phyloP scores from a whole-genome alignment of 64 coral and sea anemone species.

The Stichodactyla helianthus region DNA sequence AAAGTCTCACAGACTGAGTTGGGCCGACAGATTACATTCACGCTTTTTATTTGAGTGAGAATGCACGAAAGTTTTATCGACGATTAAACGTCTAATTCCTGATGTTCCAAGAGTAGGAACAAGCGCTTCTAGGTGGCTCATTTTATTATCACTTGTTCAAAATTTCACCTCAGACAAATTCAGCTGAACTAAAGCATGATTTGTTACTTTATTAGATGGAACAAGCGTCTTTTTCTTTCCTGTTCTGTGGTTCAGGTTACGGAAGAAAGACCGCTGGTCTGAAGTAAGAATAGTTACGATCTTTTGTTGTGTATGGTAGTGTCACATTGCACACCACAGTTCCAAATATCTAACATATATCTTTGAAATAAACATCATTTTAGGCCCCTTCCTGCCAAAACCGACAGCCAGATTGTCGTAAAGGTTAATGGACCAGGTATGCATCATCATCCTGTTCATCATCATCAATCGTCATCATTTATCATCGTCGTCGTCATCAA shows the following conservation, averaged over 20 bases:
- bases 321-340: neutral
- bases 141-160: too few species aligned
- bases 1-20: too few species aligned
- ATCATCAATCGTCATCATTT: too few species aligned
- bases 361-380: neutral
- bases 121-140: too few species aligned
- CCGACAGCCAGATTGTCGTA: constrained; percentile 74
- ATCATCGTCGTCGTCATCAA: too few species aligned
- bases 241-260: constrained; percentile 66
- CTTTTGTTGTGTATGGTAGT: neutral
- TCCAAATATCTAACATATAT: neutral
- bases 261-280: constrained; percentile 41
- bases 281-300: constrained; percentile 19
- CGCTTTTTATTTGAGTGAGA: too few species aligned
- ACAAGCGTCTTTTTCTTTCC: constrained; percentile 64
- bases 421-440: constrained; percentile 81
- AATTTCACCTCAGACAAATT: too few species aligned
- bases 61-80: too few species aligned
- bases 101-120: too few species aligned
- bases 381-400: constrained; percentile 32
- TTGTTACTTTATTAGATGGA: constrained; percentile 46
- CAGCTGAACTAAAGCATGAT: neutral
- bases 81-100: too few species aligned
- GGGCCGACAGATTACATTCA: too few species aligned
- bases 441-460: neutral